A percentile compares a stretch with the other conserved stretches of the same genome.
phyloP scores from a whole-genome alignment of 1,140 invertebrate species.

The Zaprionus gabonicus region DNA sequence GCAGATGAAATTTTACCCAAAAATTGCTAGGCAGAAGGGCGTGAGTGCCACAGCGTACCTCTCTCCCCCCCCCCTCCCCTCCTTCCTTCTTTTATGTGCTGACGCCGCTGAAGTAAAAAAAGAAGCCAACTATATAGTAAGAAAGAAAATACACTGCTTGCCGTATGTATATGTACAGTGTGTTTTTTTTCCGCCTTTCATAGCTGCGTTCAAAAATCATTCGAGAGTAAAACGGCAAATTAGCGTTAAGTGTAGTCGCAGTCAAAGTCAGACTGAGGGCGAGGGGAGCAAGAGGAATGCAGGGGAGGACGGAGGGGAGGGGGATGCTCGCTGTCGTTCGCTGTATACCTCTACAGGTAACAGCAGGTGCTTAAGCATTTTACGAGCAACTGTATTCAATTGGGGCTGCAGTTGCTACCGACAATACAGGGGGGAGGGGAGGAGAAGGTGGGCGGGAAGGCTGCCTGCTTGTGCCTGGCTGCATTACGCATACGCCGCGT shows the following conservation, averaged over 20 bases:
- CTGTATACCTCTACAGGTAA: slow-evolving; percentile 43
- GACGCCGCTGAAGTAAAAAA: slow-evolving; percentile 36
- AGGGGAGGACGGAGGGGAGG: neutral
- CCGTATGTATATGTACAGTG: neutral
- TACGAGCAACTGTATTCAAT: slow-evolving; percentile 81
- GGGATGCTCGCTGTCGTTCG: slow-evolving; percentile 27
- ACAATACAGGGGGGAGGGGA: neutral
- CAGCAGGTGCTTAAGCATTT: slow-evolving; percentile 79
- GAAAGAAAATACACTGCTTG: slow-evolving; percentile 1
- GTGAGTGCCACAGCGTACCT: slow-evolving; percentile 21
- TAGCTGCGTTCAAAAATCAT: slow-evolving; percentile 61
- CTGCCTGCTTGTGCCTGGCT: slow-evolving; percentile 52
- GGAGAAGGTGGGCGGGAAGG: neutral
- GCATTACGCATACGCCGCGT: slow-evolving; percentile 76
- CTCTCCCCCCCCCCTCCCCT: neutral
- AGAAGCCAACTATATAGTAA: slow-evolving; percentile 3
- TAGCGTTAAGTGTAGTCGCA: slow-evolving; percentile 71
- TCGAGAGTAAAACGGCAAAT: slow-evolving; percentile 77
- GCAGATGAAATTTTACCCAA: slow-evolving; percentile 80
- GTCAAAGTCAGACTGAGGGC: slow-evolving; percentile 17
- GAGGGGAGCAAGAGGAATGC: neutral
- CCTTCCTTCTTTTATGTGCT: slow-evolving; percentile 5
- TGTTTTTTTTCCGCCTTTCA: slow-evolving; percentile 5
- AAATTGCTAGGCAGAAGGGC: slow-evolving; percentile 61
- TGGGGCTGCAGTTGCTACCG: slow-evolving; percentile 38